Conservation (phyloP, 2,797 vertebrate genomes). For the Siniperca obscura region DNA sequence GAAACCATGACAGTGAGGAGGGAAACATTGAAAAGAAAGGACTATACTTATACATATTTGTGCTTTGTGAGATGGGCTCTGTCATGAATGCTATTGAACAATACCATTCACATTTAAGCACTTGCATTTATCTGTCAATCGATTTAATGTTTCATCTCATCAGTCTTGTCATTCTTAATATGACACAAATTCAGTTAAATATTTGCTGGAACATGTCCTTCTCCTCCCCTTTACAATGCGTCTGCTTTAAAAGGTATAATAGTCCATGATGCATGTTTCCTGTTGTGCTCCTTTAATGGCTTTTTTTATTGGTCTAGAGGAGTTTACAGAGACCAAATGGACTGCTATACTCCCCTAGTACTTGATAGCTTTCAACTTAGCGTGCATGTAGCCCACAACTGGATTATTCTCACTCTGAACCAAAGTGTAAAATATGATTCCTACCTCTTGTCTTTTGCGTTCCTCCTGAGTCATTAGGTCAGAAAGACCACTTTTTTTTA, state of each 20-base stretch:
- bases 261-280: slow-evolving; percentile 2
- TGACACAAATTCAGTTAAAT: neutral
- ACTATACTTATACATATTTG: too few relatives aligned
- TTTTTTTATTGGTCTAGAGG: slow-evolving; percentile 37
- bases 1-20: neutral
- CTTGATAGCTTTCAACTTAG: neutral
- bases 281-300: slow-evolving; percentile 18
- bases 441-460: slow-evolving; percentile 95
- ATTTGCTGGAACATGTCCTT: neutral
- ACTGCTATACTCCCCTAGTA: neutral
- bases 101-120: neutral
- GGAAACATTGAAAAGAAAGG: neutral
- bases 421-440: slow-evolving; percentile 24
- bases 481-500: slow-evolving; percentile 92
- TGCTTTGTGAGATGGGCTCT: too few relatives aligned
- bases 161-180: neutral
- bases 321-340: slow-evolving; percentile 34
- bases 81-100: slow-evolving; percentile 35
- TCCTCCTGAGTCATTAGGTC: slow-evolving; percentile 91
- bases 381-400: neutral
- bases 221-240: neutral
- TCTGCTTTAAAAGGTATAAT: slow-evolving; percentile 7
- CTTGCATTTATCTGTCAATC: neutral
- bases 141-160: neutral
- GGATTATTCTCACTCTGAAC: slow-evolving; percentile 7